Percentiles rank a stretch among this genome's conserved stretches.
Conservation (phyloP, 2,113 vertebrate genomes). For the Platanista minor region DNA sequence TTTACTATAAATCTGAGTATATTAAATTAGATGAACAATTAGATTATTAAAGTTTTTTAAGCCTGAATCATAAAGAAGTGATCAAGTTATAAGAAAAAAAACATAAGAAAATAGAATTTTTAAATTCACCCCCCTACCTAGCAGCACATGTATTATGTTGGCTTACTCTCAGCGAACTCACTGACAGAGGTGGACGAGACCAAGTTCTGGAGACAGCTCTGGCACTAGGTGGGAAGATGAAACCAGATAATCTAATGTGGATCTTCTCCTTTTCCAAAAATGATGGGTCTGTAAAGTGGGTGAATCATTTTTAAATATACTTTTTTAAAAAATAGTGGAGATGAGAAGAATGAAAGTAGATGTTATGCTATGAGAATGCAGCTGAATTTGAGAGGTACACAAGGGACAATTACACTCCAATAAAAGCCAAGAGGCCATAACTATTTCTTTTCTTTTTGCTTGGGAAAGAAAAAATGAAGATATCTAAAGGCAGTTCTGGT, state of each 20-base stretch:
- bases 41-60: not conserved
- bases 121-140: not conserved
- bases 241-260: not conserved
- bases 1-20: not conserved
- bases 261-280: not conserved
- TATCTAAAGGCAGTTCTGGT: not conserved
- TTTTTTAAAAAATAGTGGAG: not conserved
- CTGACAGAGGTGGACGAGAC: not conserved
- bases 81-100: not conserved
- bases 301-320: slow-evolving; percentile 16
- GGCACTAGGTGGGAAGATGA: not conserved
- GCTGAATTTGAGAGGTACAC: not conserved
- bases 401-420: slow-evolving; percentile 2
- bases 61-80: not conserved
- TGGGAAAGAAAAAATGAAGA: slow-evolving; percentile 25
- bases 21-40: not conserved
- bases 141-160: not conserved
- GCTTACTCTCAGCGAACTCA: not conserved
- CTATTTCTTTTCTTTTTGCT: not conserved
- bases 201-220: not conserved
- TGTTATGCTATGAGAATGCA: not conserved
- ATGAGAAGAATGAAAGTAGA: not conserved
- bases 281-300: not conserved
- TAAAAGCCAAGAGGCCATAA: not conserved
- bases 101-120: not conserved